phyloP scores from a whole-genome alignment of 1,140 invertebrate genomes.

The Cotesia typhae region DNA sequence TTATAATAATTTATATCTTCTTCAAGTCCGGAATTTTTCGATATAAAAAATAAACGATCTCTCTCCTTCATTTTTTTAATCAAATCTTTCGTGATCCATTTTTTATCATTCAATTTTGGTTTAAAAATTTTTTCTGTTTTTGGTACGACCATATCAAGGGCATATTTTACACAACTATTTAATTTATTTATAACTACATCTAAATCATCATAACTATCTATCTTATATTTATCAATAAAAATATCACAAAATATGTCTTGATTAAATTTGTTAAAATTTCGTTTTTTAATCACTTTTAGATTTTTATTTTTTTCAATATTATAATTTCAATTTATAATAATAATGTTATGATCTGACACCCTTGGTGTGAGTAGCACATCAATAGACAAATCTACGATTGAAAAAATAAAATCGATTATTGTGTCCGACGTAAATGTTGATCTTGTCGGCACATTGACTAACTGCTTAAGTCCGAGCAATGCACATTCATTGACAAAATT shows the following conservation, averaged over 20 bases:
- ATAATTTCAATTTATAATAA: not conserved
- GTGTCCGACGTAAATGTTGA: slow-evolving; percentile 18
- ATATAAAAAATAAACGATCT: not conserved
- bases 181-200: too few relatives aligned
- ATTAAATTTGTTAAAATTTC: slow-evolving; percentile 9
- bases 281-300: not conserved
- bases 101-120: not conserved
- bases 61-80: not conserved
- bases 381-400: slow-evolving; percentile 1
- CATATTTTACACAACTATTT: too few relatives aligned
- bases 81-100: not conserved
- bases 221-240: not conserved
- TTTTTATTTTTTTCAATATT: not conserved
- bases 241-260: not conserved
- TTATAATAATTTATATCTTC: not conserved
- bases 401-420: slow-evolving; percentile 31
- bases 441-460: slow-evolving; percentile 20
- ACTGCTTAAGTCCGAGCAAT: slow-evolving; percentile 22
- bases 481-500: not conserved
- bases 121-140: not conserved
- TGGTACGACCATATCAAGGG: too few relatives aligned
- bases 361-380: slow-evolving; percentile 18
- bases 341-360: slow-evolving; percentile 19
- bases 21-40: not conserved
- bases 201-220: not conserved